These are phyloP conservation scores for Eucidaris tribuloides DNA, from an alignment of 35 echinoderm and acorn worm species.

Conservation along the genomic window DNA sequence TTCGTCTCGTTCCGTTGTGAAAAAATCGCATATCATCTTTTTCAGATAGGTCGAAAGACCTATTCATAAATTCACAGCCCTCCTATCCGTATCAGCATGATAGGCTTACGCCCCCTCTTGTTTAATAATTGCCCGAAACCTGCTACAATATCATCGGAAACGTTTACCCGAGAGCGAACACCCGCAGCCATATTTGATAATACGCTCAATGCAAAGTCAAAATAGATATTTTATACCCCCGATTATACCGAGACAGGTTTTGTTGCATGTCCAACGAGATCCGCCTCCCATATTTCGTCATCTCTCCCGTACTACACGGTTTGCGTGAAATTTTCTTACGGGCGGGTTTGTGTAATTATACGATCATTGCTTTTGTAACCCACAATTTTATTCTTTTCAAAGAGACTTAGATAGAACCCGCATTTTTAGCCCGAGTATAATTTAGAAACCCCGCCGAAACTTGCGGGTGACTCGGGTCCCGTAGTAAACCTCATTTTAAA, in stretches of 20 bases:
- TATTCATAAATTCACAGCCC: conserved; percentile 12
- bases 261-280: conserved; percentile 52
- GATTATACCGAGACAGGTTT: conserved; percentile 21
- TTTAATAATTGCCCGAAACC: conserved; percentile 46
- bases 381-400: neutral
- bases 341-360: conserved; percentile 36
- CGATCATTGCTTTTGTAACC: conserved; percentile 20
- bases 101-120: conserved; percentile 28
- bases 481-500: no score
- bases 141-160: neutral
- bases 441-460: neutral
- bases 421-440: neutral
- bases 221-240: conserved; percentile 46
- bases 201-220: conserved; percentile 59
- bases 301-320: conserved; percentile 22
- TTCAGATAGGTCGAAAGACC: neutral
- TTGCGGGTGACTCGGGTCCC: no score
- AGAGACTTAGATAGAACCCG: neutral
- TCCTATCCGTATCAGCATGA: conserved; percentile 33
- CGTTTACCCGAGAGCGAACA: conserved; percentile 41
- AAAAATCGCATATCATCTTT: neutral
- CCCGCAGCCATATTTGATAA: conserved; percentile 66
- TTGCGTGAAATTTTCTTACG: conserved; percentile 38
- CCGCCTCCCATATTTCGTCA: conserved; percentile 64
- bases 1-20: conserved; percentile 14